These are phyloP conservation scores for Pachycephus smyrnensis DNA, from an alignment of 2,888 invertebrate genomes.

Conservation along the genomic window DNA sequence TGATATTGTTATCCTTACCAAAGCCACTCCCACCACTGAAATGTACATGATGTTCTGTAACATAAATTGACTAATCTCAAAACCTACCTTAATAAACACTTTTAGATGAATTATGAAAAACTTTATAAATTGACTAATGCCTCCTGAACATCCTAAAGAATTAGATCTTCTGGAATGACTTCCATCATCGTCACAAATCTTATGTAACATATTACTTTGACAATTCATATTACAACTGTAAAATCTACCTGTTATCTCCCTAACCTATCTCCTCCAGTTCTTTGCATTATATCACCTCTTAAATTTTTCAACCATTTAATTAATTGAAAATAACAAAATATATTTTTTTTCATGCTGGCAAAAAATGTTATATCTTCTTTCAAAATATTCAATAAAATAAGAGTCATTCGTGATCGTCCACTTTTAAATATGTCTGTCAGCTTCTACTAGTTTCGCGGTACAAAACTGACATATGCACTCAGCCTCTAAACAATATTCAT, in stretches of 20 bases:
- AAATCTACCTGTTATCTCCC: background rate
- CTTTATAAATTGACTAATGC: background rate
- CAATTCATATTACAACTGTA: background rate
- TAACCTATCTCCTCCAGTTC: background rate
- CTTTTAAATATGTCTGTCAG: background rate
- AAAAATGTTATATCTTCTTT: background rate
- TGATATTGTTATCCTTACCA: conserved; percentile 58
- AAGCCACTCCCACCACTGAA: conserved; percentile 58
- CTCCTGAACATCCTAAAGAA: background rate
- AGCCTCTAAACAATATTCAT: background rate
- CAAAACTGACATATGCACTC: background rate
- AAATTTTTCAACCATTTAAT: background rate
- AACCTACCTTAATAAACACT: background rate
- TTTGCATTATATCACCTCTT: background rate
- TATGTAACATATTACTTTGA: background rate
- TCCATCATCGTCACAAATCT: background rate
- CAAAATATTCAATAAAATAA: background rate
- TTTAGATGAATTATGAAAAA: background rate
- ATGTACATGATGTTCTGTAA: conserved; percentile 59
- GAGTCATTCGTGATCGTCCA: background rate
- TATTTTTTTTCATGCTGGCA: background rate
- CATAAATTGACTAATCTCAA: background rate
- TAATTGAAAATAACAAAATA: background rate
- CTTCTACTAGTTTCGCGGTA: background rate
- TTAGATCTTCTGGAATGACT: background rate